Evolutionary conservation across 23 tunicate genomes (phyloP), one percentile per base, ranked within the genome.

Genomic region (Ascidia mentula): DNA sequence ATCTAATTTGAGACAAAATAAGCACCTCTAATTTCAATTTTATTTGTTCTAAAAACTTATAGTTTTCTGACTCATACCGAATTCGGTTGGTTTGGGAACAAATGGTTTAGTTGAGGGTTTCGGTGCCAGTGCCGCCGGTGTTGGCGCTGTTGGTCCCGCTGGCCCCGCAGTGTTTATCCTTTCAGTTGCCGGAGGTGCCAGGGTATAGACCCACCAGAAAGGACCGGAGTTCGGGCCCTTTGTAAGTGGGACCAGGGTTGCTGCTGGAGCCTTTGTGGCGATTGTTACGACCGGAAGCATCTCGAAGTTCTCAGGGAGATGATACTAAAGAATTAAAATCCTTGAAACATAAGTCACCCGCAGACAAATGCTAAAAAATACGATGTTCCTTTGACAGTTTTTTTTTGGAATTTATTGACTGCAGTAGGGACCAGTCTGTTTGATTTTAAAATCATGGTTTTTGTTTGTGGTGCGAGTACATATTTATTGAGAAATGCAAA

Each of bases 201-300:
- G 35, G 15, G 90, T 80, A 18, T 73, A n/a, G 33, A 87, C 85
- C 85, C 85, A 87, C 85, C 91, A 87, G 34, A 80, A 87, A 20
- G 32, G 75, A 28, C 82, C 86, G 37, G 77, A 65, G 69, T 87
- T 76, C 2, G 82, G 78, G n/a, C 86, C 92, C 38, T 45, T 76
- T 18, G 97, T 87, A 15, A 39, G 71, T 26, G 97, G 65, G 0
- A 89, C 80, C 18, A 75, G 30, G 15, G 86, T 32, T 7, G 40
- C 86, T 7, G 40, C 86, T 36, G 81, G 59, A 18, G 90, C 81
- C 30, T 81, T 37, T 22, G 86, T 76, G 18, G 93, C 83, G 31
- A 88, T 82, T 6, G 84, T 40, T 37, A 46, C 73, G 3, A 82
- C 72, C 13, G 93, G 87, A 6, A 82, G 37, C 79, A 72, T 59